Percentiles rank a stretch among this genome's conserved stretches.
Conservation (phyloP, 2,888 invertebrate species). For the Limenitis camilla region DNA sequence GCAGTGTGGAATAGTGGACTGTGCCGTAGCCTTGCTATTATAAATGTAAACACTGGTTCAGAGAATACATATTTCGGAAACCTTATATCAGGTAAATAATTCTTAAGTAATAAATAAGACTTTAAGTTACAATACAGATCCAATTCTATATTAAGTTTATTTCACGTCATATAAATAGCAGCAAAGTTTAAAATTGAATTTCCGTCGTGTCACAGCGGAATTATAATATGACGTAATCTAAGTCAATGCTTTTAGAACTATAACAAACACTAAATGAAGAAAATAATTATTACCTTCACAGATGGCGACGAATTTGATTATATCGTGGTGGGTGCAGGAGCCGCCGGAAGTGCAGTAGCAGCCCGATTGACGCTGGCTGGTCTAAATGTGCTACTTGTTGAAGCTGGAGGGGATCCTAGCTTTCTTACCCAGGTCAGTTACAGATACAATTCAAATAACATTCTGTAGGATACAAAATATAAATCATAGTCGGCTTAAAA, state of each 20-base stretch:
- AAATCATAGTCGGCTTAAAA: no score
- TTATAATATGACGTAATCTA: no score
- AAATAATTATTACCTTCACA: slow-evolving; percentile 24
- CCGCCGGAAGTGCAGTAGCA: slow-evolving; percentile 42
- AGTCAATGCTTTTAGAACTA: no score
- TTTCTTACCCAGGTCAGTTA: slow-evolving; percentile 27
- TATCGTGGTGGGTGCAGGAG: slow-evolving; percentile 68
- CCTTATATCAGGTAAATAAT: neutral
- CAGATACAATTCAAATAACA: neutral
- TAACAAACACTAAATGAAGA: neutral
- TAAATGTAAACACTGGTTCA: no score
- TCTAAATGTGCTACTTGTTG: slow-evolving; percentile 39
- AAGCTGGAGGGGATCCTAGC: slow-evolving; percentile 44
- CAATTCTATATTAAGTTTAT: no score
- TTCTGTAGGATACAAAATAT: no score
- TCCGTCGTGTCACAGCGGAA: no score
- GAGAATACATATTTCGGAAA: neutral
- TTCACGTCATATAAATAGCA: neutral
- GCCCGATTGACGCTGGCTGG: slow-evolving; percentile 44
- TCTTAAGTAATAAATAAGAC: no score
- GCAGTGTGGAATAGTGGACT: no score
- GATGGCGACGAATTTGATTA: slow-evolving; percentile 58
- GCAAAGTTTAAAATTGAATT: no score
- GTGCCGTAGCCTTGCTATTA: neutral
- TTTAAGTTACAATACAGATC: no score